Conservation (phyloP, 2,888 invertebrate species). For the Polydrusus pterygomalis region DNA sequence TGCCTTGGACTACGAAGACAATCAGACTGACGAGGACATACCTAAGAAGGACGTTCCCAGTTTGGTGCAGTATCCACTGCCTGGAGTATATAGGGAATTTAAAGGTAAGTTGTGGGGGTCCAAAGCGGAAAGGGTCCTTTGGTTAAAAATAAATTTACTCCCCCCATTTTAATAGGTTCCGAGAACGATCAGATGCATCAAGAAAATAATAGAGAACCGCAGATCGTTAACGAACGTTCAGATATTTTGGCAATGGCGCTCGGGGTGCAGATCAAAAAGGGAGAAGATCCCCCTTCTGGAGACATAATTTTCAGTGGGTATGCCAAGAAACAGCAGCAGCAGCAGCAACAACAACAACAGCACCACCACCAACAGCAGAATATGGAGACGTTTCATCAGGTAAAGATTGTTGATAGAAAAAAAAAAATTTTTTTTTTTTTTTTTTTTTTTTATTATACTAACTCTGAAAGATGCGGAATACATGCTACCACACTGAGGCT, state of each 20-base stretch:
- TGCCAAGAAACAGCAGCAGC: constrained; percentile 62
- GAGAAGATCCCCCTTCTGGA: constrained; percentile 67
- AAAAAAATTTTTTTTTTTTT: no score
- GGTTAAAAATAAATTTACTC: background rate
- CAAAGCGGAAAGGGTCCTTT: background rate
- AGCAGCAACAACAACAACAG: constrained; percentile 22
- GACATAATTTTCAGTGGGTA: constrained; percentile 67
- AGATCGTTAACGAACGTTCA: constrained; percentile 66
- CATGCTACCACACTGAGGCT: no score
- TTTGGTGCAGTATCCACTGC: constrained; percentile 71
- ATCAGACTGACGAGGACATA: constrained; percentile 66
- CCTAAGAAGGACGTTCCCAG: constrained; percentile 68
- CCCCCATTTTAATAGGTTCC: constrained; percentile 8
- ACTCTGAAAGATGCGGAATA: no score
- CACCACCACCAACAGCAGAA: constrained; percentile 37
- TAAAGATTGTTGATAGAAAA: no score
- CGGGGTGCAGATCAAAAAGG: constrained; percentile 71
- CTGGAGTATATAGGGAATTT: constrained; percentile 61
- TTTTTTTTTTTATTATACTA: no score
- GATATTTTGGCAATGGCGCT: constrained; percentile 76
- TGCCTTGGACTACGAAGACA: constrained; percentile 81
- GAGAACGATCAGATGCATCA: constrained; percentile 48
- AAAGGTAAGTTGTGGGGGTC: constrained; percentile 45
- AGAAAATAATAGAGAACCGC: constrained; percentile 47
- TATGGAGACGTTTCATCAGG: constrained; percentile 24